Percentiles rank a stretch among this genome's conserved stretches.
Evolutionary conservation across 2,888 invertebrate genomes (phyloP).

Genomic region (Eupithecia subumbrata): DNA sequence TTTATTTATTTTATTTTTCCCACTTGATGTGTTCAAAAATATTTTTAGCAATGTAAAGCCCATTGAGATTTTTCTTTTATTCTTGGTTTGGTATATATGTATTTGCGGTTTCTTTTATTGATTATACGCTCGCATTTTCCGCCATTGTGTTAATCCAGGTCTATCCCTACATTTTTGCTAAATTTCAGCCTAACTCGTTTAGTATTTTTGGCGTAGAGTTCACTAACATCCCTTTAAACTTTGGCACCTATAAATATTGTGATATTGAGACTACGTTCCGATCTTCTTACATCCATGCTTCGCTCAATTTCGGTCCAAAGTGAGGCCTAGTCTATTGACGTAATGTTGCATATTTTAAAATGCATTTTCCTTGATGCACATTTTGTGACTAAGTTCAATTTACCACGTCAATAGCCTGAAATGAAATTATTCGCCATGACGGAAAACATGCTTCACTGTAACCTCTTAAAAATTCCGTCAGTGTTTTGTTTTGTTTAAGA

Average conservation of each 20-base stretch:
- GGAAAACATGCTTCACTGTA: not conserved
- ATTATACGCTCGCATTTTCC: too few relatives aligned
- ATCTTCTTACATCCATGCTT: conserved; percentile 4
- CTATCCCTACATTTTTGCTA: not conserved
- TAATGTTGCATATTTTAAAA: conserved; percentile 1
- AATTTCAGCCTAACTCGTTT: not conserved
- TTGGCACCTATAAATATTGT: not conserved
- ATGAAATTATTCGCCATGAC: not conserved
- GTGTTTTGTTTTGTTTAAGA: not conserved
- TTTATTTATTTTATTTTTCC: too few relatives aligned
- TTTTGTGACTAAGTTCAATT: not conserved
- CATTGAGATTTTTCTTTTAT: too few relatives aligned
- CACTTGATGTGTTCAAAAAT: too few relatives aligned
- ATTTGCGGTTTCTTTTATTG: too few relatives aligned
- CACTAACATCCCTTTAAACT: too few relatives aligned
- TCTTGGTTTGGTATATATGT: too few relatives aligned
- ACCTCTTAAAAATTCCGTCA: not conserved
- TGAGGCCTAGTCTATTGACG: not conserved
- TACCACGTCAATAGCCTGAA: not conserved
- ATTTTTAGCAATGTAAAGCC: too few relatives aligned
- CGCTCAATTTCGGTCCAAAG: not conserved
- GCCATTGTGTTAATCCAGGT: not conserved
- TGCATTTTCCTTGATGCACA: not conserved
- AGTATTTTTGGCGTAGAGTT: not conserved
- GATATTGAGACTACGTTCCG: not conserved